phyloP scores from a whole-genome alignment of 2,888 invertebrate genomes.

The Synanthedon myopaeformis region DNA sequence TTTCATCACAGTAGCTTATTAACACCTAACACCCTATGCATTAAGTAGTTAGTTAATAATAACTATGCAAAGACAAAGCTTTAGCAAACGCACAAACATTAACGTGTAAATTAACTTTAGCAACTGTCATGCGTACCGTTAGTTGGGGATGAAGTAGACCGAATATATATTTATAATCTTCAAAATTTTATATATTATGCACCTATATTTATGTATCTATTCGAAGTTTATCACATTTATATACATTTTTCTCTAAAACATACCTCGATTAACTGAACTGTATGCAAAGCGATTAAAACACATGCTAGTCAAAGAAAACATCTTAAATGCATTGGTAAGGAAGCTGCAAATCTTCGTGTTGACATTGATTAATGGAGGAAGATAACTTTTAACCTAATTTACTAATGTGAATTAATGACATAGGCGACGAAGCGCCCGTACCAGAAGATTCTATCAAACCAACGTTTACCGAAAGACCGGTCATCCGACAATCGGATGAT shows the following conservation, averaged over 20 bases:
- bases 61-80: conserved; percentile 41
- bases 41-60: conserved; percentile 32
- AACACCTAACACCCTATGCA: conserved; percentile 23
- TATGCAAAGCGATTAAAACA: conserved; percentile 20
- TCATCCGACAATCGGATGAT: conserved; percentile 96
- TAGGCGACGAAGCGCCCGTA: conserved; percentile 95
- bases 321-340: conserved; percentile 44
- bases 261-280: conserved; percentile 50
- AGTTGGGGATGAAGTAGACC: conserved; percentile 35
- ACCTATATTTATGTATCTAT: conserved; percentile 16
- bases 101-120: conserved; percentile 37
- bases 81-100: conserved; percentile 56
- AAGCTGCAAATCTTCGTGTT: conserved; percentile 43
- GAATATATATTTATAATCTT: conserved; percentile 30
- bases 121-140: conserved; percentile 69
- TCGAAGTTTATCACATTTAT: conserved; percentile 15
- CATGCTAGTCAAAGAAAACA: conserved; percentile 59
- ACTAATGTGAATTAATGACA: conserved; percentile 37
- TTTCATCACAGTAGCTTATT: conserved; percentile 36
- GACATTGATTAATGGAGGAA: conserved; percentile 8
- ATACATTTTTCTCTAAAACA: conserved; percentile 35
- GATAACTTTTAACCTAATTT: conserved; percentile 7
- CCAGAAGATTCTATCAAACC: conserved; percentile 96
- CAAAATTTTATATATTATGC: conserved; percentile 12
- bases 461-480: conserved; percentile 97